Evolutionary conservation across 1,140 invertebrate genomes (phyloP).

Genomic region (Drosophila bifasciata): DNA sequence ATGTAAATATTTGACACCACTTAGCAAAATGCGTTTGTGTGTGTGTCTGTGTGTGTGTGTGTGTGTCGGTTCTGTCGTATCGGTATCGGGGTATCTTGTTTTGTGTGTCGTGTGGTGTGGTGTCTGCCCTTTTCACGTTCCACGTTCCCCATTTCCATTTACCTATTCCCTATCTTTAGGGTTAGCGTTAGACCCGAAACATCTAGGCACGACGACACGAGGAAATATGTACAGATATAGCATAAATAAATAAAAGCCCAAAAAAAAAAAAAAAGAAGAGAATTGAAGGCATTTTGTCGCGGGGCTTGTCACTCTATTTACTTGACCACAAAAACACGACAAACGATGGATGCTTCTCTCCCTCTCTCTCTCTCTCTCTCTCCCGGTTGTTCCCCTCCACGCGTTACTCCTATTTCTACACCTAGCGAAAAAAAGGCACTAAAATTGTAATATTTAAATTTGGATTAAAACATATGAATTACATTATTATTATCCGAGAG

Average conservation of each 20-base stretch:
- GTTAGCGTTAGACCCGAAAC: conserved; percentile 25
- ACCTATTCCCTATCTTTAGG: conserved; percentile 15
- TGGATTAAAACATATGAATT: too few relatives aligned
- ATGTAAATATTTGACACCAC: conserved; percentile 81
- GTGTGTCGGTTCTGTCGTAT: too few relatives aligned
- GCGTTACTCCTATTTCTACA: too few relatives aligned
- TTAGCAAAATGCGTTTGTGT: conserved; percentile 63
- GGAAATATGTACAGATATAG: conserved; percentile 26
- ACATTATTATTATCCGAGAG: too few relatives aligned
- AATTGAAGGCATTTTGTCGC: conserved; percentile 38
- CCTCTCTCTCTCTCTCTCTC: too few relatives aligned
- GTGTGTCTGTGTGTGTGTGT: too few relatives aligned
- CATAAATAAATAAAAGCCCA: conserved; percentile 44
- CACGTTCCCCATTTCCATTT: conserved; percentile 8
- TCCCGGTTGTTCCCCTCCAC: background rate
- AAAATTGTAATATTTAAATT: too few relatives aligned
- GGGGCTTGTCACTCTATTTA: conserved; percentile 64
- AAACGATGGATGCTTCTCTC: too few relatives aligned
- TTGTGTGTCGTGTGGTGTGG: conserved; percentile 12
- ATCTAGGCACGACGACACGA: conserved; percentile 32
- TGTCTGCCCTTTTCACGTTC: conserved; percentile 36
- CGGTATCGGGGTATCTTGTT: background rate
- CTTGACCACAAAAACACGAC: conserved; percentile 51
- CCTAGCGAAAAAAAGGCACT: too few relatives aligned
- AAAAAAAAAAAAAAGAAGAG: background rate